Conservation (phyloP, 92 coral and sea anemone genomes). For the Phenganax subtilis region DNA sequence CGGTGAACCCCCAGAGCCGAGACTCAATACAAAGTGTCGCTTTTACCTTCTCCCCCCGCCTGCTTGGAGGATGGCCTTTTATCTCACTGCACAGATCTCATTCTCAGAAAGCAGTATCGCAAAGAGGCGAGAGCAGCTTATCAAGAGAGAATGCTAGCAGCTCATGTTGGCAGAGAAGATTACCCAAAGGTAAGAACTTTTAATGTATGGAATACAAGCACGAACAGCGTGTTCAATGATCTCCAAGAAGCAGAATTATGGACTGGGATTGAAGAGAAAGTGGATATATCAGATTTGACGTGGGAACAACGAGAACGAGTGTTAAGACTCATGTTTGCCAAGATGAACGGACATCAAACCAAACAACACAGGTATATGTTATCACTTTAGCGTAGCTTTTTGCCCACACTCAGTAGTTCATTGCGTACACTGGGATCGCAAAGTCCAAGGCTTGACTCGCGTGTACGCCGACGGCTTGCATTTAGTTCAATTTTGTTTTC, state of each 20-base stretch:
- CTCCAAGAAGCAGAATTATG: conserved; percentile 93
- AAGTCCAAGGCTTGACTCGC: no score
- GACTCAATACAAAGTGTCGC: not conserved
- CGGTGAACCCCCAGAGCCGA: not conserved
- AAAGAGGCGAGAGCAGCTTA: conserved; percentile 89
- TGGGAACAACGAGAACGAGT: conserved; percentile 98
- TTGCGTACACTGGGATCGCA: no score
- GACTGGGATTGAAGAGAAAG: conserved; percentile 89
- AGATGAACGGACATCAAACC: conserved; percentile 84
- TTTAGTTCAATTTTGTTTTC: no score
- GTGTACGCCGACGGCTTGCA: no score
- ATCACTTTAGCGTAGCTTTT: not conserved
- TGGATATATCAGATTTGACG: conserved; percentile 84
- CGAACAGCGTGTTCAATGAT: conserved; percentile 92
- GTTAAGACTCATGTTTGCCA: conserved; percentile 82
- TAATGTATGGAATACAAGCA: conserved; percentile 78
- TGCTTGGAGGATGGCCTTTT: not conserved
- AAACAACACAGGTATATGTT: conserved; percentile 54
- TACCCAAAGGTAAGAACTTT: conserved; percentile 92
- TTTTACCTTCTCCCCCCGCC: not conserved
- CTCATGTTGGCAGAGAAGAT: conserved; percentile 75
- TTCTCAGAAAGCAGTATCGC: conserved; percentile 76
- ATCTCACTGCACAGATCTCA: not conserved
- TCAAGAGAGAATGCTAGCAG: conserved; percentile 92
- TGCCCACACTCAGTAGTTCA: not conserved